These are phyloP conservation scores for Tenthredo amoena DNA, from an alignment of 2,888 invertebrate genomes.

Conservation along the genomic window DNA sequence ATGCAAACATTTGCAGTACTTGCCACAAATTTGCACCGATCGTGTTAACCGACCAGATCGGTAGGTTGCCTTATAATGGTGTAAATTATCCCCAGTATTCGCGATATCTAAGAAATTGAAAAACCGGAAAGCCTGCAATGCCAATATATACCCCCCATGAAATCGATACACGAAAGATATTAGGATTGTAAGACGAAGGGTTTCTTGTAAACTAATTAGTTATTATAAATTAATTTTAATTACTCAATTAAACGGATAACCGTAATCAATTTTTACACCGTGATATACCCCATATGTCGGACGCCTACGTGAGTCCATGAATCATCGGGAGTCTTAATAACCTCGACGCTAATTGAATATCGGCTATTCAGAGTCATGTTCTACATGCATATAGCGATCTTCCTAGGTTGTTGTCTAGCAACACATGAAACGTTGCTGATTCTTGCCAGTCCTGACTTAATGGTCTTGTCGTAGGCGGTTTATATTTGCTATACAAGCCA, in stretches of 20 bases:
- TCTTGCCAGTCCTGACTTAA: background rate
- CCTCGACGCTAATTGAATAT: constrained; percentile 47
- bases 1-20: constrained; percentile 25
- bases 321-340: constrained; percentile 44
- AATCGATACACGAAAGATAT: background rate
- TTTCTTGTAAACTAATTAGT: background rate
- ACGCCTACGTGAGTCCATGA: constrained; percentile 34
- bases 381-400: constrained; percentile 3
- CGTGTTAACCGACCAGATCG: constrained; percentile 24
- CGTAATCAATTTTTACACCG: constrained; percentile 26
- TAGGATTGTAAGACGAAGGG: background rate
- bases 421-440: constrained; percentile 24
- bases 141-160: background rate
- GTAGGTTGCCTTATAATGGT: background rate
- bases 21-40: constrained; percentile 34
- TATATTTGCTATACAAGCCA: constrained; percentile 14
- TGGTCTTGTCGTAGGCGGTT: constrained; percentile 30
- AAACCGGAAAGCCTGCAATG: background rate
- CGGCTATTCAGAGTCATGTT: constrained; percentile 28
- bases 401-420: background rate
- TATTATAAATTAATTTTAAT: constrained; percentile 29
- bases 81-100: background rate
- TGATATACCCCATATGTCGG: background rate
- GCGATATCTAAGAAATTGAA: background rate
- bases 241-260: constrained; percentile 27